Base-by-base conservation (phyloP, 1,140 invertebrate genomes). In the Belonocnema kinseyi region DNA sequence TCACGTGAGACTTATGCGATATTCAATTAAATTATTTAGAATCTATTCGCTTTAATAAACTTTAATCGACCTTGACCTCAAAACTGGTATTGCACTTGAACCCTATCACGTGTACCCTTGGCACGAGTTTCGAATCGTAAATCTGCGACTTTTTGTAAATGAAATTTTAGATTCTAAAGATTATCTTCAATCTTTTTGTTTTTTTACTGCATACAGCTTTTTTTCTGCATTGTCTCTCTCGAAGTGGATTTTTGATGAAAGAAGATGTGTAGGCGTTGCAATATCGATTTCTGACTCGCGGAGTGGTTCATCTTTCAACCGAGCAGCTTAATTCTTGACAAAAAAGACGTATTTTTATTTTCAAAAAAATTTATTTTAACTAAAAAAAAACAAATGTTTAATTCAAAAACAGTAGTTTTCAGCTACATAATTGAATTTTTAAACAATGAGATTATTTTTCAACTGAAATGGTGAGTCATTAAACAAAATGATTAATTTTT, bases 21-120 rank as follows among this genome's bases (percentile, higher is more conserved):
- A n/a, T 19, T n/a, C 10, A 8, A 16, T 54, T 16, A 8, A 17
- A 54, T 16, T 54, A 17, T n/a, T 54, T 54, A 17, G 8, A 8
- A 16, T n/a, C 17, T 54, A 17, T 56, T 56, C 19, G n/a, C 19
- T 19, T 58, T 58, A 58, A 33, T 26, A 61, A 40, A 61, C 13
- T 56, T 56, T 26, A 40, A 40, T 5, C 12, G 26, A 40, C 58
- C 58, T n/a, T 66, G 58, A 66, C 58, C 58, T 40, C 26, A 40
- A 66, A 66, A 40, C 13, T 66, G 26, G 12, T n/a, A 6, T 66
- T 66, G n/a, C 11, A 66, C 58, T 66, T 66, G 58, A 66, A 66
- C 58, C 33, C 58, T 16, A 33, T 40, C 40, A 7, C 1, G 13
- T 40, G 33, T 16, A 66, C 58, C 46, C 58, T 66, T 66, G 58